phyloP scores from a whole-genome alignment of 2,797 vertebrate genomes.

The Streptopelia turtur region DNA sequence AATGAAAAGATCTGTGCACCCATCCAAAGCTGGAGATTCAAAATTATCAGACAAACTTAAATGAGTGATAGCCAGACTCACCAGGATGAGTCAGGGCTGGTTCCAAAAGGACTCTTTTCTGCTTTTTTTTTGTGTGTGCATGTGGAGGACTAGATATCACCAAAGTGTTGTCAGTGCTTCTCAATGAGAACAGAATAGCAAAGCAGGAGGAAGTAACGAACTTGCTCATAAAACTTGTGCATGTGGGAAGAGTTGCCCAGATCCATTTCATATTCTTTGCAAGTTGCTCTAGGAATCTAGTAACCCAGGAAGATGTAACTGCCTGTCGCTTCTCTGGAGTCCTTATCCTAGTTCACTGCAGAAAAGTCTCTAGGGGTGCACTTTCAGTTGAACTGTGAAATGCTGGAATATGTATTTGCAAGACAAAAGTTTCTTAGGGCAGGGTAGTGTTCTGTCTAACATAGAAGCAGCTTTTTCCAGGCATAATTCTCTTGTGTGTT shows the following conservation, averaged over 20 bases:
- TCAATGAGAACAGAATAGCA: background rate
- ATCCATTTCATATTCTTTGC: background rate
- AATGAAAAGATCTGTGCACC: background rate
- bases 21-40: background rate
- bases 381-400: slow-evolving; percentile 1
- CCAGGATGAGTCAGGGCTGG: slow-evolving; percentile 26
- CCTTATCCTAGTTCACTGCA: background rate
- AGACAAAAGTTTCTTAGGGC: background rate
- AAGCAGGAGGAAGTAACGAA: background rate
- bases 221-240: background rate
- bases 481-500: background rate
- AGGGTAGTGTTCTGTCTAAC: background rate
- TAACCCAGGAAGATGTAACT: background rate
- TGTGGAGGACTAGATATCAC: background rate
- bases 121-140: background rate
- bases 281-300: background rate
- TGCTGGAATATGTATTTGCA: background rate
- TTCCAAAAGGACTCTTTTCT: background rate
- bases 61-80: slow-evolving; percentile 43
- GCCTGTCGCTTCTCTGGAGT: background rate
- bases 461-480: background rate
- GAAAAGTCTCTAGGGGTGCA: background rate
- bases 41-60: background rate
- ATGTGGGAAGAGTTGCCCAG: background rate
- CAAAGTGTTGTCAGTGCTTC: background rate